These are phyloP conservation scores for Leptarthrus brevirostris DNA, from an alignment of 2,888 invertebrate genomes.

Conservation along the genomic window DNA sequence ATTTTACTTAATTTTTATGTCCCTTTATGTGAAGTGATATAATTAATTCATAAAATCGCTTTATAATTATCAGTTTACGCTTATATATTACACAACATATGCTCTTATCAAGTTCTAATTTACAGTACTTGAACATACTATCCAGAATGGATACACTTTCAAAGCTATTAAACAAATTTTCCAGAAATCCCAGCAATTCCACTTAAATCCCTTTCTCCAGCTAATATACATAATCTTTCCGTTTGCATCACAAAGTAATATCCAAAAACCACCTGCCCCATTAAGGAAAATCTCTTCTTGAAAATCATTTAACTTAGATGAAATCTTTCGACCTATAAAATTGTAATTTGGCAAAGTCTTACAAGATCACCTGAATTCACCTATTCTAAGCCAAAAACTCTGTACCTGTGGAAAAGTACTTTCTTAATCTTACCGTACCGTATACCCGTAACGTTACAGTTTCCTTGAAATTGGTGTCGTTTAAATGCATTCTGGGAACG, in stretches of 20 bases:
- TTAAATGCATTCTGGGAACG: constrained; percentile 43
- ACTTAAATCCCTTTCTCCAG: background rate
- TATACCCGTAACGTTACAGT: background rate
- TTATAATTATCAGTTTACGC: too few relatives aligned
- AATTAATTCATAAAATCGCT: too few relatives aligned
- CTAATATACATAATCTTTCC: constrained; percentile 21
- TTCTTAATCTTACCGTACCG: constrained; percentile 23
- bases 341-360: constrained; percentile 39
- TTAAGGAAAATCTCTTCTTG: constrained; percentile 32
- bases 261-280: constrained; percentile 34
- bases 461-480: constrained; percentile 9
- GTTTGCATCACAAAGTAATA: constrained; percentile 9
- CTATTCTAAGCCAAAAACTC: background rate
- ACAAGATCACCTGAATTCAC: constrained; percentile 27
- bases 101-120: too few relatives aligned
- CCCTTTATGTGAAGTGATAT: too few relatives aligned
- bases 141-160: too few relatives aligned
- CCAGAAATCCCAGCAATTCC: background rate
- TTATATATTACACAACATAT: too few relatives aligned
- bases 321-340: constrained; percentile 44
- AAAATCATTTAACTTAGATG: constrained; percentile 41
- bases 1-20: too few relatives aligned
- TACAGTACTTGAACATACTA: too few relatives aligned
- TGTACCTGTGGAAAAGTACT: constrained; percentile 3
- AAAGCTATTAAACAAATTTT: background rate